These are phyloP conservation scores for Psammodynastes pulverulentus DNA, from an alignment of 2,113 vertebrate genomes.

Conservation along the genomic window DNA sequence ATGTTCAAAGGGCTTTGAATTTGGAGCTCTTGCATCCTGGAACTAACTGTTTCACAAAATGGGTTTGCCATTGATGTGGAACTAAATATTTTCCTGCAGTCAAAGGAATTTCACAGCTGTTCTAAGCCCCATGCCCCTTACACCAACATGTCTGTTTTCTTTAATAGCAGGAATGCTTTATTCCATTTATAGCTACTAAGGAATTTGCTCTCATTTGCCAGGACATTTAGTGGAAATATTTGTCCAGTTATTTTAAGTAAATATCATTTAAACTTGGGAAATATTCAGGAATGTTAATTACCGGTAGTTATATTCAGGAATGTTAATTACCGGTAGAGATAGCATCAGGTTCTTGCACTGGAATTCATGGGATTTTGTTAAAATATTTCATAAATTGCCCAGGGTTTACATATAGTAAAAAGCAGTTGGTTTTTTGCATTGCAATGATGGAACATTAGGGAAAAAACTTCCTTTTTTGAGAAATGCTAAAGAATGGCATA, in stretches of 20 bases:
- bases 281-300: constrained; percentile 30
- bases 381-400: not conserved
- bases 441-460: not conserved
- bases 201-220: not conserved
- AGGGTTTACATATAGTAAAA: not conserved
- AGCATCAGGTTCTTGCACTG: constrained; percentile 32
- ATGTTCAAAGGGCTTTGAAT: not conserved
- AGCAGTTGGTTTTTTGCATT: not conserved
- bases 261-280: constrained; percentile 27
- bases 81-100: not conserved
- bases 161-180: not conserved
- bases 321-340: constrained; percentile 30
- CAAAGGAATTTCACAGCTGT: not conserved
- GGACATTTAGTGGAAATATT: rapidly evolving
- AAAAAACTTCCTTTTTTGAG: not conserved
- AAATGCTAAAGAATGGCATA: not conserved
- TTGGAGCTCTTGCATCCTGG: not conserved
- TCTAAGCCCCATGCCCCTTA: not conserved
- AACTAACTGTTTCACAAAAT: not conserved
- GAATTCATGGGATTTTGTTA: not conserved
- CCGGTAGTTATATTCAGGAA: constrained; percentile 12
- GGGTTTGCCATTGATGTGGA: not conserved
- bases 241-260: not conserved
- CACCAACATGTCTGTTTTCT: not conserved
- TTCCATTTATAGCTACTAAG: not conserved